Evolutionary conservation across 1,140 invertebrate species (phyloP), one percentile per base, ranked within the genome.

Genomic region (Eciton burchellii): DNA sequence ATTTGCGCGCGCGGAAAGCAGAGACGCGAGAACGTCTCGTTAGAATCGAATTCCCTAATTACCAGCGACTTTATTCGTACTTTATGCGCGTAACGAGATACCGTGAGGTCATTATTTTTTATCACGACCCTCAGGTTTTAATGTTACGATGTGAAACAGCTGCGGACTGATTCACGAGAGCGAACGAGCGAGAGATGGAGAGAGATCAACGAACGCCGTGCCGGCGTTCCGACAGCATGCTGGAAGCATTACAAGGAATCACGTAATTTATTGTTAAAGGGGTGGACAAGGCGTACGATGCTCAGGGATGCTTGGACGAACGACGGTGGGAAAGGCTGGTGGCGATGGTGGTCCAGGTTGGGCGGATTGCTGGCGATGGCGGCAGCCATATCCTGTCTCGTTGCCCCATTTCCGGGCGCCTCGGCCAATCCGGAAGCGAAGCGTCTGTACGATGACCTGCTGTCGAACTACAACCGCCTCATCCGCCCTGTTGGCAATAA

Each of bases 401-500:
- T 93, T 91, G 89, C 91, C 83, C 88, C 90, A 87, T 92, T 93
- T 86, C 94, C 90, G 90, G 91, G 91, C 86, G 92, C 90, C 83
- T 88, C 90, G 92, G 97, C 96, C 91, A 98, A 98, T 95, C 97
- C 97, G 90, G 97, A 98, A 94, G 97, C 98, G 87, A 98, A 98
- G 95, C 95, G 98, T 93, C 96, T 99, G 88, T 99, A 99, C 95
- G 98, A 99, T 95, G 98, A 99, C 94, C 95, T 99, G 84, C 95
- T 99, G 87, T 98, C 97, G 91, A 98, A 99, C 94, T 99, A 99
- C 95, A 99, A 99, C 95, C 96, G 98, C 88, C 97, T 99, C 91
- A 99, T 99, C 90, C 95, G 99, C 90, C 99, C 99, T 62, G 98
- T 99, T 84, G 97, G 97, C 85, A 99, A 99, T 95, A 99, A 99